Base-by-base conservation (phyloP, 2,888 invertebrate species). In the Unio delphinus region DNA sequence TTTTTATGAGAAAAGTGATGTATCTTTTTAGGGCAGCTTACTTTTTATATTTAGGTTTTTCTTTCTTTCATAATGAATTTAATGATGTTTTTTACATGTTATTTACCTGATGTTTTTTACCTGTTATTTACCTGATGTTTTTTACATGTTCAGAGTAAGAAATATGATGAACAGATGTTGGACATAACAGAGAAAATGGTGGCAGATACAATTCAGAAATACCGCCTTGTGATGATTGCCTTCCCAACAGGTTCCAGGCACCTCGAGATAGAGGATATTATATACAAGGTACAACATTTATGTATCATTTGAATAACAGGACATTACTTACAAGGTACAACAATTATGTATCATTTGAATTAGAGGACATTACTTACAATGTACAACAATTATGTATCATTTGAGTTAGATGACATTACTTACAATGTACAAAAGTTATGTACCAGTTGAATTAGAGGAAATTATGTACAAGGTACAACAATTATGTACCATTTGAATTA, bases 211-310 rank as follows among this genome's bases (percentile, higher is more conserved):
- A 72, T 76, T 54, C 69, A 63, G 63, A 61, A 72, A 26, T 72
- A 76, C 65, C 69, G 69, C 23, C 68, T 77, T 11, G 64, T 78
- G 3, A 56, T 83, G 56, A 61, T 83, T 57, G 82, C 77, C 8
- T 83, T 83, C 63, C 81, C 83, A 18, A 79, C 79, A 67, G 72
- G 72, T 11, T 71, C 74, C 1, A 67, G 74, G 20, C 81, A 82
- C 68, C 68, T 78, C 67, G 70, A 80, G 58, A 74, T 82, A 20
- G 82, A 83, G 65, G 80, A 83, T 34, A 78, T 81, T 65, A 69
- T 76, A 7, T 78, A 78, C 69, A 73, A 79, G 73, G 83, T 82
- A 70, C 18, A 26, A 59, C 18, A n/a, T 5, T 45, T 45, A 45
- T 45, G 45, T 28, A 20, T 8, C 56, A 55, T n/a, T 23, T 62